Evolutionary conservation across 2,797 vertebrate species (phyloP).

Genomic region (Scolopax rusticola): DNA sequence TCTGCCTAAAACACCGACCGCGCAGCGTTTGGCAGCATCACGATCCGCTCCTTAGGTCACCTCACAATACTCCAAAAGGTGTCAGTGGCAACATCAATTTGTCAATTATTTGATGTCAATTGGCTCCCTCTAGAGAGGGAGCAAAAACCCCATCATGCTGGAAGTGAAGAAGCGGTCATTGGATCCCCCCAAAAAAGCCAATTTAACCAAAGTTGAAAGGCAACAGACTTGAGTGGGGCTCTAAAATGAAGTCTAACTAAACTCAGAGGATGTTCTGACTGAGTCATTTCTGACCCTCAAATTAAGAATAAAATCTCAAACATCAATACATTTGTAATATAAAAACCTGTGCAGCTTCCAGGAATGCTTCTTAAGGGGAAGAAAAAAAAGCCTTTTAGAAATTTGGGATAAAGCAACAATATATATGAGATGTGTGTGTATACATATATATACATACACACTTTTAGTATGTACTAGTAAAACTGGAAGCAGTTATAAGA

Average conservation of each 20-base stretch:
- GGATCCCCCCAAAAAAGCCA: not conserved
- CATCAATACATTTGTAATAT: not conserved
- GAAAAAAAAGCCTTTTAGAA: not conserved
- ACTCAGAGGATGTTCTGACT: not conserved
- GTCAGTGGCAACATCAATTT: not conserved
- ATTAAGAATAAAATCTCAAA: not conserved
- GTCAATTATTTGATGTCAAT: not conserved
- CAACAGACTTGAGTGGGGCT: not conserved
- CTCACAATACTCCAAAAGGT: not conserved
- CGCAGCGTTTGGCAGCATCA: not conserved
- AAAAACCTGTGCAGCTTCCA: not conserved
- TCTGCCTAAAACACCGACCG: not conserved
- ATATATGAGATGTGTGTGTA: not conserved
- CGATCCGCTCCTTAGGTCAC: not conserved
- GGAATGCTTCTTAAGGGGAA: not conserved
- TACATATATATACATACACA: not conserved
- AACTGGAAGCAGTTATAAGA: slow-evolving; percentile 8
- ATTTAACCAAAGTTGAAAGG: not conserved
- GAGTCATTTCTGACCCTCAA: not conserved
- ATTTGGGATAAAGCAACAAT: not conserved
- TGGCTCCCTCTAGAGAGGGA: not conserved
- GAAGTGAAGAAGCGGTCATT: not conserved
- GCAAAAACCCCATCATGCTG: not conserved
- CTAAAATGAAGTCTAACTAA: not conserved
- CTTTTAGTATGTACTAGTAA: not conserved